Evolutionary conservation across 1,140 invertebrate species (phyloP).

Genomic region (Leptinotarsa lineolata): DNA sequence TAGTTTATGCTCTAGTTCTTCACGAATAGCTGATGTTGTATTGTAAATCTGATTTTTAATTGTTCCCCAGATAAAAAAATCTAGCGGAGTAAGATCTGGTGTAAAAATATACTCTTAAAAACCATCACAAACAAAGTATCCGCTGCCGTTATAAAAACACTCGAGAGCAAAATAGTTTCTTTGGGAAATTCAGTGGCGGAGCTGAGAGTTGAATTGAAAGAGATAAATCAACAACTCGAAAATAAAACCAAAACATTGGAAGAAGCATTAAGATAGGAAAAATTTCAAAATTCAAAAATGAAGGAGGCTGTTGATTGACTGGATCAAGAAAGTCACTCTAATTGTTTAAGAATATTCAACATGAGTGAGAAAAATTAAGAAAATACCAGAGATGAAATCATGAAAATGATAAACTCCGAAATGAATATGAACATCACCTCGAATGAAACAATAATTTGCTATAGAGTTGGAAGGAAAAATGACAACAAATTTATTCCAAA

Average conservation of each 20-base stretch:
- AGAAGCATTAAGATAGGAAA: not conserved
- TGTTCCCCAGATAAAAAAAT: too few relatives aligned
- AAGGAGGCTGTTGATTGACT: constrained; percentile 13
- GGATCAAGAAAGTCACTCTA: constrained; percentile 9
- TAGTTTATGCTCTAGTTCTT: too few relatives aligned
- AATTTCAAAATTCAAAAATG: constrained; percentile 1
- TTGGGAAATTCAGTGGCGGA: constrained; percentile 5
- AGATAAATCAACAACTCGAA: not conserved
- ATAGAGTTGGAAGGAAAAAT: constrained; percentile 17
- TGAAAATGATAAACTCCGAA: constrained; percentile 21
- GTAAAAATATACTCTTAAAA: too few relatives aligned
- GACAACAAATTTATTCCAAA: too few relatives aligned
- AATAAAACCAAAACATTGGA: constrained; percentile 1
- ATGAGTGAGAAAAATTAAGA: constrained; percentile 16
- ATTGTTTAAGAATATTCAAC: constrained; percentile 19
- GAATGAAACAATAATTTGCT: constrained; percentile 17
- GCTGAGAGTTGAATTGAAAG: not conserved
- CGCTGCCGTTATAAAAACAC: constrained; percentile 17
- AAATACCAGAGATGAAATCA: constrained; percentile 18
- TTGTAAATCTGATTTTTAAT: too few relatives aligned
- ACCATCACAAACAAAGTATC: constrained; percentile 12
- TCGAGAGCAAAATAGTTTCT: constrained; percentile 1
- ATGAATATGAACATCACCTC: constrained; percentile 11
- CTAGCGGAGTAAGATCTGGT: too few relatives aligned
- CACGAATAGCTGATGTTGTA: too few relatives aligned